These are phyloP conservation scores for Ochlodes sylvanus DNA, from an alignment of 2,888 invertebrate species.

Conservation along the genomic window DNA sequence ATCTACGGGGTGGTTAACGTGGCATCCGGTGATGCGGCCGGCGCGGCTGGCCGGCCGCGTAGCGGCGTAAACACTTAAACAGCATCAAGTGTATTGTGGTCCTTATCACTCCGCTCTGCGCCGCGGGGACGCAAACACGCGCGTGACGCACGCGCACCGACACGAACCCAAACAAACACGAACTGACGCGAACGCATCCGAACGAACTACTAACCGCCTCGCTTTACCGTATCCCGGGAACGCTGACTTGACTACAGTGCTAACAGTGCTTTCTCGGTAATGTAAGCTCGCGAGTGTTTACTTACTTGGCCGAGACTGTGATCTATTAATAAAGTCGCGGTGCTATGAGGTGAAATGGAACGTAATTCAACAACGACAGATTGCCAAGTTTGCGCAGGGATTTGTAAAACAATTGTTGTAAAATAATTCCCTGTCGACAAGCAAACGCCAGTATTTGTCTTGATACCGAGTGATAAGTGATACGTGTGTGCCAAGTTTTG, in stretches of 20 bases:
- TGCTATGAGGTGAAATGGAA: constrained; percentile 66
- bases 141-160: constrained; percentile 54
- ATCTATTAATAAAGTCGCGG: constrained; percentile 70
- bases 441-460: constrained; percentile 64
- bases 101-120: constrained; percentile 78
- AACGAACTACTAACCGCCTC: constrained; percentile 69
- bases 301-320: constrained; percentile 54
- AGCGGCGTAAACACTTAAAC: constrained; percentile 53
- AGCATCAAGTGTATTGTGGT: constrained; percentile 71
- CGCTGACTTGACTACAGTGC: background rate
- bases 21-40: constrained; percentile 55
- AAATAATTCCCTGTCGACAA: constrained; percentile 67
- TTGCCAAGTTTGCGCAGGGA: constrained; percentile 78
- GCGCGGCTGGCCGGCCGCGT: constrained; percentile 42
- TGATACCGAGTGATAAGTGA: constrained; percentile 57
- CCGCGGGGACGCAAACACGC: constrained; percentile 66
- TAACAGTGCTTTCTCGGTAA: constrained; percentile 47
- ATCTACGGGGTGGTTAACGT: constrained; percentile 56
- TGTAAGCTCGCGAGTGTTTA: constrained; percentile 49
- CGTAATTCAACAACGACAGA: constrained; percentile 66
- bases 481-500: constrained; percentile 57
- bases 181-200: constrained; percentile 67
- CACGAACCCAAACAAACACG: constrained; percentile 56
- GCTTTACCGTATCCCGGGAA: constrained; percentile 40
- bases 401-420: constrained; percentile 57